Evolutionary conservation across 1,140 invertebrate species (phyloP), one percentile per base, ranked within the genome.

Genomic region (Drosophila sproati): DNA sequence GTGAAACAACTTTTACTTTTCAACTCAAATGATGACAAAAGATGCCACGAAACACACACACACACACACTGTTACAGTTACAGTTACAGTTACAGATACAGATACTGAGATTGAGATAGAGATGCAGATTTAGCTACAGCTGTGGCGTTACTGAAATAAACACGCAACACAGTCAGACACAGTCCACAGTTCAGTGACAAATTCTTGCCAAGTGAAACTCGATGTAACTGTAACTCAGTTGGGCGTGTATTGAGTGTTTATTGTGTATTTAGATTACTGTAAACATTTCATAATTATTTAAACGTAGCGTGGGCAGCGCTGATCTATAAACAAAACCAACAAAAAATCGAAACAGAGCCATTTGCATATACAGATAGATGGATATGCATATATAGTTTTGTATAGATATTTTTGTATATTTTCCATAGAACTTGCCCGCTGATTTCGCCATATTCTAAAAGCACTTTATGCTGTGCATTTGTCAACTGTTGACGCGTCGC

Each of bases 1-100:
- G 78, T 77, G 83, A 88, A 88, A 85, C 66, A 85, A 89, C 85
- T 89, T 89, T 89, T 89, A 85, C 86, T 89, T 89, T 89, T 70
- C 6, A 39, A 29, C 43, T 39, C 34, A 32, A 29, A 5, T 34
- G 37, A 59, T 48, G 62, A 88, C 83, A 89, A 88, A 88, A 78
- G 85, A 63, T 61, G 54, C 48, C 50, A 31, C 29, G n/a, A 51
- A 43, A 57, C 39, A 73, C 62, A 60, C 41, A 45, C 39, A 47
- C 3, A 5, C n/a, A n/a, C n/a, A n/a, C n/a, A n/a, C n/a, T n/a
- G n/a, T n/a, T n/a, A 45, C 20, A n/a, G 29, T 29, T 52, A 32
- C 29, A 37, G 32, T 34, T 45, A 62, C 45, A 64, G 52, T 61
- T 48, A 54, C 37, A 60, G 31, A 35, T 31, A 41, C 28, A 45